Evolutionary conservation across 2,888 invertebrate genomes (phyloP).

Genomic region (Lagria hirta): DNA sequence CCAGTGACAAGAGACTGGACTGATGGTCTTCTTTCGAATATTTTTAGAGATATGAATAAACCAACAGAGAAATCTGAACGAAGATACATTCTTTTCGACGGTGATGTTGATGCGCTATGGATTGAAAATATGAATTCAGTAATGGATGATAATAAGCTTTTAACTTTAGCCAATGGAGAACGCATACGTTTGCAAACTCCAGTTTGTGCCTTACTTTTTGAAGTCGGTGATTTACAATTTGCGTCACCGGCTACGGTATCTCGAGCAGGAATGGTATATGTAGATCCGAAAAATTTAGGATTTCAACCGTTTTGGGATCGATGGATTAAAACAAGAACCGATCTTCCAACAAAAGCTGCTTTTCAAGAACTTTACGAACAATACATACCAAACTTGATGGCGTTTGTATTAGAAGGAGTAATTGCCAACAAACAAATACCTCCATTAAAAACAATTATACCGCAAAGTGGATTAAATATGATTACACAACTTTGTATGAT

Average conservation of each 20-base stretch:
- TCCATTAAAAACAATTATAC: constrained; percentile 79
- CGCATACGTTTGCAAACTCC: constrained; percentile 79
- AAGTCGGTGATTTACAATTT: constrained; percentile 85
- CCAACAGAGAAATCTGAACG: constrained; percentile 69
- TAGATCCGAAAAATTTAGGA: constrained; percentile 85
- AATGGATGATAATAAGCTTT: constrained; percentile 90
- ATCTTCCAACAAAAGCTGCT: constrained; percentile 52
- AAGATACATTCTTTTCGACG: constrained; percentile 87
- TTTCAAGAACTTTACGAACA: constrained; percentile 69
- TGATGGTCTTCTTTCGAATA: constrained; percentile 86
- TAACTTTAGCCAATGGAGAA: constrained; percentile 90
- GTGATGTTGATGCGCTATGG: constrained; percentile 93
- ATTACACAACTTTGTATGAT: constrained; percentile 80
- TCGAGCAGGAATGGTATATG: constrained; percentile 88
- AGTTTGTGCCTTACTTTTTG: constrained; percentile 82
- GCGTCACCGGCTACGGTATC: constrained; percentile 94
- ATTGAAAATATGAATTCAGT: constrained; percentile 97
- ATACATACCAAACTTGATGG: constrained; percentile 71
- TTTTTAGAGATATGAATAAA: constrained; percentile 89
- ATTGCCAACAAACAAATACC: constrained; percentile 67
- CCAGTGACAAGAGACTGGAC: constrained; percentile 89
- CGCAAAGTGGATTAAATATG: constrained; percentile 85
- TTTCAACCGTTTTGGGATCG: constrained; percentile 84
- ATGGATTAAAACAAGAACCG: constrained; percentile 67
- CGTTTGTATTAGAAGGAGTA: constrained; percentile 71